Percentiles rank a stretch among this genome's conserved stretches.
phyloP scores from a whole-genome alignment of 2,888 invertebrate genomes.

The Mantis religiosa region DNA sequence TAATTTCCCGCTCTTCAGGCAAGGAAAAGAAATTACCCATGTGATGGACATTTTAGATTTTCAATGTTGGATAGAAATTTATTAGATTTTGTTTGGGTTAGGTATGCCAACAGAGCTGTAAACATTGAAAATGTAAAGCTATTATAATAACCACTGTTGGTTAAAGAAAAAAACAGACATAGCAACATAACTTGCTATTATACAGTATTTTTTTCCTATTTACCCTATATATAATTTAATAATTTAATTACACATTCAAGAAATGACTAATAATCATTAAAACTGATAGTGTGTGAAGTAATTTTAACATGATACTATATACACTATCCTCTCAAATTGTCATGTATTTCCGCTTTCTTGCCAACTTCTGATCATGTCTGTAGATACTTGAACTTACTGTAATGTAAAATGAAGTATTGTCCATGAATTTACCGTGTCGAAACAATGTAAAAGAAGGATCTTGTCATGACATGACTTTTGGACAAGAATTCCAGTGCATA shows the following conservation, averaged over 20 bases:
- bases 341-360: background rate
- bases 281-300: background rate
- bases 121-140: background rate
- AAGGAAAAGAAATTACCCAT: background rate
- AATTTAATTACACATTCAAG: background rate
- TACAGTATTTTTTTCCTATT: background rate
- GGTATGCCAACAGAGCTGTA: background rate
- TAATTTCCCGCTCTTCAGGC: background rate
- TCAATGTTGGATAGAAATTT: background rate
- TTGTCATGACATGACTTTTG: background rate
- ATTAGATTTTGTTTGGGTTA: background rate
- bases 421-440: background rate
- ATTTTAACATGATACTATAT: background rate
- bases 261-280: background rate
- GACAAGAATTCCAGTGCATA: background rate
- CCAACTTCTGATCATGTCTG: background rate
- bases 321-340: background rate
- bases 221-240: background rate
- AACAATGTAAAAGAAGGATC: background rate
- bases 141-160: background rate
- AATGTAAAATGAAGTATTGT: background rate
- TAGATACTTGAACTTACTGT: background rate
- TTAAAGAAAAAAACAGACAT: background rate
- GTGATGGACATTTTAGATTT: background rate
- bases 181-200: background rate